A percentile compares a stretch with the other conserved stretches of the same genome.
phyloP scores from a whole-genome alignment of 2,888 invertebrate species.

The Orchesella flavescens region DNA sequence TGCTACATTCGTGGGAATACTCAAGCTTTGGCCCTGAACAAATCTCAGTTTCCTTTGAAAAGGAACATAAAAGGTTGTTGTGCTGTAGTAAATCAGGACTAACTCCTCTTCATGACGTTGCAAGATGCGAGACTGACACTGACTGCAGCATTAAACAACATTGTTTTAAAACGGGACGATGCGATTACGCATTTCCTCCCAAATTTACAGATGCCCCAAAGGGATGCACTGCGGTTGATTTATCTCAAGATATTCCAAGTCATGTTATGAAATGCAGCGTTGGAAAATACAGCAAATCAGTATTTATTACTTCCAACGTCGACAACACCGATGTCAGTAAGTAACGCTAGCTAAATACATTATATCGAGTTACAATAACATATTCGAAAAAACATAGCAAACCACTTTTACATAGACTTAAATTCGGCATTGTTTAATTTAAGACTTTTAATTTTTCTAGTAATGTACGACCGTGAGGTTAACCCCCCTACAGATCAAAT shows the following conservation, averaged over 20 bases:
- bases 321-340: slow-evolving; percentile 68
- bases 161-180: slow-evolving; percentile 68
- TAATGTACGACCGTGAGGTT: slow-evolving; percentile 64
- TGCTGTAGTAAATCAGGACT: slow-evolving; percentile 69
- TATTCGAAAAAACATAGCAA: too few species aligned
- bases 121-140: slow-evolving; percentile 69
- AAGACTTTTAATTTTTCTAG: slow-evolving; percentile 57
- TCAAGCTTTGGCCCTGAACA: slow-evolving; percentile 66
- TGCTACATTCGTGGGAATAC: slow-evolving; percentile 70
- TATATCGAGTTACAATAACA: too few species aligned
- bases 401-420: background rate
- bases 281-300: slow-evolving; percentile 57
- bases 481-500: slow-evolving; percentile 62
- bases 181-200: slow-evolving; percentile 69
- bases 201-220: slow-evolving; percentile 68
- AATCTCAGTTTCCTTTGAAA: slow-evolving; percentile 64
- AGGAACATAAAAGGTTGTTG: slow-evolving; percentile 62
- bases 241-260: slow-evolving; percentile 67
- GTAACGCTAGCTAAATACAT: background rate
- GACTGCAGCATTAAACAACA: slow-evolving; percentile 69
- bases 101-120: slow-evolving; percentile 66
- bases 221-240: slow-evolving; percentile 69
- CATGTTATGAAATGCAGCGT: slow-evolving; percentile 68
- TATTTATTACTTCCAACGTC: slow-evolving; percentile 66
- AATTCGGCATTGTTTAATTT: too few species aligned